These are phyloP conservation scores for Lymantria monacha DNA, from an alignment of 2,888 invertebrate species.

Conservation along the genomic window DNA sequence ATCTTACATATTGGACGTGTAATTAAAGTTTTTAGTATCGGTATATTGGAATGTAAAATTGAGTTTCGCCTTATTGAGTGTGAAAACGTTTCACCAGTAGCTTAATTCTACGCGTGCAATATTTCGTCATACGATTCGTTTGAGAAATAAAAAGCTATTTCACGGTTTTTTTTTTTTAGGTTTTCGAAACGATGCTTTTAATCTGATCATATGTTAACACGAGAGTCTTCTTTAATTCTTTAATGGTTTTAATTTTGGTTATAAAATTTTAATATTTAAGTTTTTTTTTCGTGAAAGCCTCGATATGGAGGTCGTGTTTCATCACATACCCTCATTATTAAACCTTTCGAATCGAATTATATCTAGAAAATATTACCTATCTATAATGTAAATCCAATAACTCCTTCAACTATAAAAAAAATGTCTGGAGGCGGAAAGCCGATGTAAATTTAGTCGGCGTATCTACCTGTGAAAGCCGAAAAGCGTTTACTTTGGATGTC, in stretches of 20 bases:
- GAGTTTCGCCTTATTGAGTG: constrained; percentile 53
- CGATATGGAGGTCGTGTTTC: constrained; percentile 33
- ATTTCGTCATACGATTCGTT: constrained; percentile 42
- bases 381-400: constrained; percentile 15
- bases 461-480: constrained; percentile 53
- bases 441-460: constrained; percentile 46
- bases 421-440: constrained; percentile 39
- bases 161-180: constrained; percentile 40
- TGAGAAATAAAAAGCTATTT: constrained; percentile 42
- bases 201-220: constrained; percentile 42
- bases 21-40: constrained; percentile 43
- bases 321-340: constrained; percentile 16
- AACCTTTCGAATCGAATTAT: constrained; percentile 23
- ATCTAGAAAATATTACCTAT: constrained; percentile 11
- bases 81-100: constrained; percentile 49
- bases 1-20: constrained; percentile 46
- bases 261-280: constrained; percentile 33
- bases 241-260: constrained; percentile 41
- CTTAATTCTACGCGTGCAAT: constrained; percentile 43
- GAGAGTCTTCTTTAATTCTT: constrained; percentile 48
- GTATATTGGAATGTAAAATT: constrained; percentile 44
- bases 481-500: constrained; percentile 64
- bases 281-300: constrained; percentile 36
- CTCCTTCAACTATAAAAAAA: background rate
- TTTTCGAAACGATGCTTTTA: constrained; percentile 43